These are phyloP conservation scores for Diploptera punctata DNA, from an alignment of 2,888 invertebrate genomes.

Conservation along the genomic window DNA sequence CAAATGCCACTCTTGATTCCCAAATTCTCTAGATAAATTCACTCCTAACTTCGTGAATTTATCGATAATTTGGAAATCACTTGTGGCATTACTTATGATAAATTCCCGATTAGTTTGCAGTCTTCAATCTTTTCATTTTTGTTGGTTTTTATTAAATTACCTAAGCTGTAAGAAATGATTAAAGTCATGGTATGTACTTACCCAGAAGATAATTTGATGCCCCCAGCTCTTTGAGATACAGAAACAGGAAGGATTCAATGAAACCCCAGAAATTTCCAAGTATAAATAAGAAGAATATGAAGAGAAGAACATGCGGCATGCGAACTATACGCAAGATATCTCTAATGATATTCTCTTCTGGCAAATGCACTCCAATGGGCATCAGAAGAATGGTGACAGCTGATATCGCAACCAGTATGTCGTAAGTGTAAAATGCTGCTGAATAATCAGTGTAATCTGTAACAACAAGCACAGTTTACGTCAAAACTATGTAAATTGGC, in stretches of 20 bases:
- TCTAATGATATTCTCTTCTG: conserved; percentile 77
- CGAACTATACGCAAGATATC: conserved; percentile 77
- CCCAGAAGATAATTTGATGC: conserved; percentile 84
- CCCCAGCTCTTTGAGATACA: conserved; percentile 83
- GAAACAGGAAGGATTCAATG: conserved; percentile 86
- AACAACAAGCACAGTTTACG: no score
- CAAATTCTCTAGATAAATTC: no score
- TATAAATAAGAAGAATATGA: conserved; percentile 80
- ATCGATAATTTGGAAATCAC: no score
- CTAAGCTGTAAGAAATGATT: no score
- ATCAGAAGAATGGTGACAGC: conserved; percentile 77
- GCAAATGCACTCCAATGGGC: conserved; percentile 78
- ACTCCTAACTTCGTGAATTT: no score
- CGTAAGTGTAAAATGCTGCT: conserved; percentile 86
- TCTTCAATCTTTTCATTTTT: no score
- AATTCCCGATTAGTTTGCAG: no score
- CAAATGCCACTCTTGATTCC: no score
- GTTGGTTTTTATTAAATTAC: no score
- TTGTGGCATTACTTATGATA: no score
- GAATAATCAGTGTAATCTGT: conserved; percentile 83
- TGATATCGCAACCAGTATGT: conserved; percentile 73
- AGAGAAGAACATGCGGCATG: conserved; percentile 80
- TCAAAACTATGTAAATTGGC: no score
- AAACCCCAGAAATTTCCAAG: conserved; percentile 90
- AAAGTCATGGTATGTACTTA: no score